Evolutionary conservation across 2,113 vertebrate species (phyloP), one percentile per base, ranked within the genome.

Genomic region (Phyllostomus discolor): DNA sequence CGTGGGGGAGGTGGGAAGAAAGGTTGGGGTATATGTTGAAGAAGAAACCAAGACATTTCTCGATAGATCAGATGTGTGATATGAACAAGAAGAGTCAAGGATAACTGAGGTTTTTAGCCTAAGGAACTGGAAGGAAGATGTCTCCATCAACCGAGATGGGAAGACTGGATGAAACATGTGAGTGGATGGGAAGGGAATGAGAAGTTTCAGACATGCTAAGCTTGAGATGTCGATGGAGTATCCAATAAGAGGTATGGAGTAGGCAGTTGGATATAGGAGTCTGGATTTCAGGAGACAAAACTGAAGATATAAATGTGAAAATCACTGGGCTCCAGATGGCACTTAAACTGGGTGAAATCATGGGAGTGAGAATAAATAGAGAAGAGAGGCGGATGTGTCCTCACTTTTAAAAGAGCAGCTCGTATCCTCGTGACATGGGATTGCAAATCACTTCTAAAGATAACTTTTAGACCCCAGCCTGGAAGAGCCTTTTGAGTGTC

Each of bases 381-480:
- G 80, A 62, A 95, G 75, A 95, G 46, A 95, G 86, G 69, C 7
- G 86, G 93, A 88, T 31, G 31, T 5, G 24, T 79, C 78, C 50
- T 96, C 67, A 50, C 78, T 98, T 96, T 90, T 43, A 52, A 91
- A 95, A 91, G 87, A 91, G 52, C 66, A 95, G 59, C 94, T 95
- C 92, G 52, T 28, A 64, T 88, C 41, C 85, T 86, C 67, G 26
- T 69, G 86, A 94, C 69, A 79, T 87, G 46, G 67, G 84, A 70
- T 31, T 79, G 88, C 73, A 92, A 96, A 94, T 57, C 14, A 66
- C n/a, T 91, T 94, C 91, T 92, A 96, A 97, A 97, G 62, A 92
- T 96, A 95, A 19, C 48, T 94, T 48, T 50, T 26, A 26, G 72
- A 57, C 48, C 67, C 52, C 69, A 91, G 33, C 50, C 50, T 78